Base-by-base conservation (phyloP, 2,113 vertebrate genomes). In the Lampris incognitus region DNA sequence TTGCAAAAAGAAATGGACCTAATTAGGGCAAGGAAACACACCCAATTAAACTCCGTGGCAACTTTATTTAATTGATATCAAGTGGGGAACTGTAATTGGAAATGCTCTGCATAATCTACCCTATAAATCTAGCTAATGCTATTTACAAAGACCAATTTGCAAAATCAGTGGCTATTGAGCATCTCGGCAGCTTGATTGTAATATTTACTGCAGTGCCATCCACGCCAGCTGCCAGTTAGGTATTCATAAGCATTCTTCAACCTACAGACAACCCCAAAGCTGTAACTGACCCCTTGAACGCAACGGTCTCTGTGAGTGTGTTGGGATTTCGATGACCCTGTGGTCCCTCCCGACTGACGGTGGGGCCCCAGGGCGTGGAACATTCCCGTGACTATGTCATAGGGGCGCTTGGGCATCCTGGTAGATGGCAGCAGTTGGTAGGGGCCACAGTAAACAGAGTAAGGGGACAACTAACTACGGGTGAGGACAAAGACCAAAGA, bases 311-410 rank as follows among this genome's bases (percentile, higher is more conserved):
- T 76, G 56, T 65, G 67, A 5, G 60, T 63, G 39, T 64, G 58
- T 51, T 83, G 83, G 86, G 82, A 88, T 87, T 87, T 6, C 9
- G 68, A 78, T 87, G 72, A 75, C 85, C 72, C 75, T 74, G 69
- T 65, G 69, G 70, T 62, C 79, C 69, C 78, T 79, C 80, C 50
- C 72, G 58, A 40, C 69, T 69, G 37, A 76, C 49, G 49, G 56
- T 40, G 66, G 82, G 83, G 87, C 83, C 88, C 78, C 78, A 67
- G 83, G 87, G 87, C 73, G 78, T 77, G 78, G 84, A 87, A 50
- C 64, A 85, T 74, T 78, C 58, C 71, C 13, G 50, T 73, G 71
- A 50, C 7, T 60, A 50, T 11, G 71, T 73, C 71, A 73, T 37
- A 61, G 57, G 46, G 46, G 68, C 13, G 66, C 52, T 42, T 48